Percentiles rank a stretch among this genome's conserved stretches.
These are phyloP conservation scores for Oithona nana DNA, from an alignment of 2,888 invertebrate genomes.

Conservation along the genomic window DNA sequence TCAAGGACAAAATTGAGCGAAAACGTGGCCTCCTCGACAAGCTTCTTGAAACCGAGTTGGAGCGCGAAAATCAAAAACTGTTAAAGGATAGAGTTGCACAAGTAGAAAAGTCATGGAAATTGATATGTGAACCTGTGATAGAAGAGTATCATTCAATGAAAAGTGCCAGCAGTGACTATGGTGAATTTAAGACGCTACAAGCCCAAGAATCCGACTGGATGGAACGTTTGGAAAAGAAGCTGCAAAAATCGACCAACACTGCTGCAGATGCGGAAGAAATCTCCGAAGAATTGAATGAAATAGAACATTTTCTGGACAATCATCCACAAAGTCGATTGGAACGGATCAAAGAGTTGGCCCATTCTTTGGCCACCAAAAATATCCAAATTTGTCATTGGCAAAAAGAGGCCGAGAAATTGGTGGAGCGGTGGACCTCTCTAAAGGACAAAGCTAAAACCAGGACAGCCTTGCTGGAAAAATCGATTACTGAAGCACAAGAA, in stretches of 20 bases:
- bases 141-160: not conserved
- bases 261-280: constrained; percentile 79
- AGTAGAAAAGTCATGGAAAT: not conserved
- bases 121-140: not conserved
- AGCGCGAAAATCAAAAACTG: not conserved
- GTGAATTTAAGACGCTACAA: constrained; percentile 32
- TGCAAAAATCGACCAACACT: constrained; percentile 43
- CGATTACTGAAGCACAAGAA: constrained; percentile 53
- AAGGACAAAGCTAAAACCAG: not conserved
- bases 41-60: not conserved
- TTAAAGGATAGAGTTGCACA: not conserved
- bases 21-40: not conserved
- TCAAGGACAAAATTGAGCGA: constrained; percentile 12
- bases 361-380: constrained; percentile 49
- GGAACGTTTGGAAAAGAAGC: constrained; percentile 53
- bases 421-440: constrained; percentile 44
- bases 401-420: constrained; percentile 43
- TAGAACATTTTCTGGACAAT: constrained; percentile 57
- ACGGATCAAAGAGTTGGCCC: constrained; percentile 53
- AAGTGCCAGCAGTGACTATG: constrained; percentile 7
- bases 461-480: constrained; percentile 25
- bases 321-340: constrained; percentile 50
- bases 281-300: constrained; percentile 66
- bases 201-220: constrained; percentile 61
- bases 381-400: constrained; percentile 49